Evolutionary conservation across 2,797 vertebrate genomes (phyloP).

Genomic region (Anguilla pacifica): DNA sequence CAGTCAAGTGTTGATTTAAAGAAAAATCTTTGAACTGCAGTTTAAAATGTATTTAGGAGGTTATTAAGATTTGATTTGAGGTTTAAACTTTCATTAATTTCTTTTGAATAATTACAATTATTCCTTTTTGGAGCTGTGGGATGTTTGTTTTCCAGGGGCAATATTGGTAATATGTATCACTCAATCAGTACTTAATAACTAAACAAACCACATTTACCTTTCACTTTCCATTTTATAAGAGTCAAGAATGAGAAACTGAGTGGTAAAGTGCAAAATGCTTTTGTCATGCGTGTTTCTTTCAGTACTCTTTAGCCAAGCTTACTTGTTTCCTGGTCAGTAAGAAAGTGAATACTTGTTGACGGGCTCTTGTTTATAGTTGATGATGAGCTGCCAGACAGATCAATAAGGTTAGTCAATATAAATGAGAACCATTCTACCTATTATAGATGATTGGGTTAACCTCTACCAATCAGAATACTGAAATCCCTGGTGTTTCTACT

Average conservation of each 20-base stretch:
- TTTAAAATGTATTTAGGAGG: neutral
- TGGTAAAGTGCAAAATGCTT: neutral
- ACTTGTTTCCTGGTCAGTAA: conserved; percentile 38
- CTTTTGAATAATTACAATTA: neutral
- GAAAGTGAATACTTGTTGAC: conserved; percentile 49
- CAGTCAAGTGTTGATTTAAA: neutral
- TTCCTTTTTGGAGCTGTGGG: neutral
- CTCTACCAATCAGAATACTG: conserved; percentile 44
- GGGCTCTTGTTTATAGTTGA: conserved; percentile 48
- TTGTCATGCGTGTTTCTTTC: conserved; percentile 25
- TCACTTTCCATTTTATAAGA: neutral
- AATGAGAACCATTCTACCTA: conserved; percentile 53
- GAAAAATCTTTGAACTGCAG: neutral
- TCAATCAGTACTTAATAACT: neutral
- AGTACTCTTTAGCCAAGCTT: conserved; percentile 35
- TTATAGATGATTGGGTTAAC: conserved; percentile 55
- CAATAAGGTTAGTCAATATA: conserved; percentile 52
- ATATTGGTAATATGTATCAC: neutral
- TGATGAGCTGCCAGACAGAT: conserved; percentile 52
- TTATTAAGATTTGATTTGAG: neutral
- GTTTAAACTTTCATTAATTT: neutral
- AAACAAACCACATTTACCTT: neutral
- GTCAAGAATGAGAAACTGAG: neutral
- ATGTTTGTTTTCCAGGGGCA: neutral
- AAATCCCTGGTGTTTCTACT: conserved; percentile 39